These are phyloP conservation scores for Antedon mediterranea DNA, from an alignment of 53 echinoderm and acorn worm genomes.

Conservation along the genomic window DNA sequence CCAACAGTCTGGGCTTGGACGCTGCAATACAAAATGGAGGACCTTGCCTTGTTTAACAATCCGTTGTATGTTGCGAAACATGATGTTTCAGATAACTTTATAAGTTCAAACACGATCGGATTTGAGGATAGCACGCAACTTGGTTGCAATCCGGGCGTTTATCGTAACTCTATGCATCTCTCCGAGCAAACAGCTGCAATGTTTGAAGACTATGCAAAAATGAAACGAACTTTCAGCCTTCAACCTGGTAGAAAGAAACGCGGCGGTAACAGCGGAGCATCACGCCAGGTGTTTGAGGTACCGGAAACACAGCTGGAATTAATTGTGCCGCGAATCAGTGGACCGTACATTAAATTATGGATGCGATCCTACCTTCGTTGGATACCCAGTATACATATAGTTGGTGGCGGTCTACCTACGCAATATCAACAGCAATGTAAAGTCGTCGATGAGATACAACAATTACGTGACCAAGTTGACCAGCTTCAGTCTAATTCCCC, in stretches of 20 bases:
- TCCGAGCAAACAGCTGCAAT: constrained; percentile 5
- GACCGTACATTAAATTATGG: constrained; percentile 79
- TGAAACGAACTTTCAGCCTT: neutral
- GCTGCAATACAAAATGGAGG: constrained; percentile 66
- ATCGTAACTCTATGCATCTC: constrained; percentile 32
- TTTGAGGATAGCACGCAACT: constrained; percentile 30
- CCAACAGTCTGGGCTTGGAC: constrained; percentile 98
- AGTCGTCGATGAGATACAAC: constrained; percentile 86
- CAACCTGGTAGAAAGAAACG: neutral
- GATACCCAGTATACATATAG: constrained; percentile 81
- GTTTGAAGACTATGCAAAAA: neutral
- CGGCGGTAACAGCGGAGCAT: constrained; percentile 25
- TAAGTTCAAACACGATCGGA: neutral
- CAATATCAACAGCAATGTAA: constrained; percentile 88
- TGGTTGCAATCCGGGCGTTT: constrained; percentile 74
- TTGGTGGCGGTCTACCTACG: constrained; percentile 59
- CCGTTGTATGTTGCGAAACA: constrained; percentile 73
- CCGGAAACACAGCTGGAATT: constrained; percentile 27
- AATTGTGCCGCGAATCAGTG: constrained; percentile 41
- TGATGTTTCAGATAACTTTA: constrained; percentile 16
- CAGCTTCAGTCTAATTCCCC: constrained; percentile 33
- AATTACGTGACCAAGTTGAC: constrained; percentile 58
- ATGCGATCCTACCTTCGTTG: constrained; percentile 74
- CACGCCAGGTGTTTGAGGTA: constrained; percentile 33
- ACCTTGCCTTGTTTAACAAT: constrained; percentile 91